Base-by-base conservation (phyloP, 2,888 invertebrate species). In the Caradrina clavipalpis region DNA sequence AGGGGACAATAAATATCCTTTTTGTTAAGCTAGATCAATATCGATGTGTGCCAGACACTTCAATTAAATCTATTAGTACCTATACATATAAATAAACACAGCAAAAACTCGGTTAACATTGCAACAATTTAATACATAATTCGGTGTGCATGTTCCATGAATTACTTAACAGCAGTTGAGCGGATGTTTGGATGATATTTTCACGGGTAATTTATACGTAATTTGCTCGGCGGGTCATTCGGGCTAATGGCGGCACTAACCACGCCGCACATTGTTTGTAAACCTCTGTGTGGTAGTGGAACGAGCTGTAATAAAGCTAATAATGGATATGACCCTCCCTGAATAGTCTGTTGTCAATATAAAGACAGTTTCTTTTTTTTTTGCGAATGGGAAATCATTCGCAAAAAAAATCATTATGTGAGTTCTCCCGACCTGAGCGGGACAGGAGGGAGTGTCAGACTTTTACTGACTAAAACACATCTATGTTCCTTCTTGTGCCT, bases 111-210 rank as follows among this genome's bases (percentile, higher is more conserved):
- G 35, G 6, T 50, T 56, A 13, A 45, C 13, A 56, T 69, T 6
- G 35, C 26, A 39, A 69, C 39, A 26, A 55, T 26, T 21, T 13
- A 4, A 21, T 13, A 26, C 47, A 21, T 31, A 26, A 55, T 71
- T 71, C 21, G 7, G 39, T 42, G 39, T 54, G 42, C 64, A 31
- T 19, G 57, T 42, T 39, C 39, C 47, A 53, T 21, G 19, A 56
- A 66, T 35, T 50, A 4, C 21, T 22, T 65, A 47, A 56, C 50
- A 42, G 22, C 56, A 72, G 19, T 39, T 53, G 49, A 35, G 11
- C 67, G 73, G 73, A 73, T 66, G 67, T 73, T 67, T 51, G 31
- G 57, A 57, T 31, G 49, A 56, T 57, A 73, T 53, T 55, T 67
- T 73, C 61, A 62, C 21, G 35, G 50, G 53, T 59, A 62, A 57